Evolutionary conservation across 2,888 invertebrate species (phyloP).

Genomic region (Lypha dubia): DNA sequence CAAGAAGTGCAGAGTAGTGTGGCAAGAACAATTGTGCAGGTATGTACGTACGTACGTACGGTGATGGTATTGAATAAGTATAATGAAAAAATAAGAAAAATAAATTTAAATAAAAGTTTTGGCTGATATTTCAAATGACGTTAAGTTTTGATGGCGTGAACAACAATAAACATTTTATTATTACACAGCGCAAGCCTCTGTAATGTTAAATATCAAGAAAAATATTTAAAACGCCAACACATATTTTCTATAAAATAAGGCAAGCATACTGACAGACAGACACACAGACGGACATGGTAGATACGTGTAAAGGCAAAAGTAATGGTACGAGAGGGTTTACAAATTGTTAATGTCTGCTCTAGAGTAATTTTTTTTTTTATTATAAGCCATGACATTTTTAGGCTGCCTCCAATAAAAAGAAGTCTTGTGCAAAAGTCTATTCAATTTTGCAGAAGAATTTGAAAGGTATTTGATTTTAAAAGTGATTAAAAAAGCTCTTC

Average conservation of each 20-base stretch:
- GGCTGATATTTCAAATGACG: slow-evolving; percentile 66
- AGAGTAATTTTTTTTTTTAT: neutral
- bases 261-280: slow-evolving; percentile 9
- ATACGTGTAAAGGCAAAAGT: neutral
- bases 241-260: slow-evolving; percentile 15
- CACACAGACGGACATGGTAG: neutral
- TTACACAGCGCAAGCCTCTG: slow-evolving; percentile 32
- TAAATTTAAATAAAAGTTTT: slow-evolving; percentile 57
- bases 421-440: neutral
- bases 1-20: slow-evolving; percentile 45
- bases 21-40: slow-evolving; percentile 15
- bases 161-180: slow-evolving; percentile 54
- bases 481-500: neutral
- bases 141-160: slow-evolving; percentile 63
- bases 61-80: slow-evolving; percentile 29
- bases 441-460: neutral
- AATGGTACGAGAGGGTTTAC: slow-evolving; percentile 10
- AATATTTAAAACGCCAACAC: slow-evolving; percentile 51
- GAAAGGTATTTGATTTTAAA: neutral
- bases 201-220: slow-evolving; percentile 25
- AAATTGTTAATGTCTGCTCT: slow-evolving; percentile 27
- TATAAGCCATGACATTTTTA: slow-evolving; percentile 19
- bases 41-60: too few species aligned
- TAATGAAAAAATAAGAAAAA: slow-evolving; percentile 21
- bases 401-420: neutral